Conservation (phyloP, 2,888 invertebrate species). For the Gandaritis pyraliata region DNA sequence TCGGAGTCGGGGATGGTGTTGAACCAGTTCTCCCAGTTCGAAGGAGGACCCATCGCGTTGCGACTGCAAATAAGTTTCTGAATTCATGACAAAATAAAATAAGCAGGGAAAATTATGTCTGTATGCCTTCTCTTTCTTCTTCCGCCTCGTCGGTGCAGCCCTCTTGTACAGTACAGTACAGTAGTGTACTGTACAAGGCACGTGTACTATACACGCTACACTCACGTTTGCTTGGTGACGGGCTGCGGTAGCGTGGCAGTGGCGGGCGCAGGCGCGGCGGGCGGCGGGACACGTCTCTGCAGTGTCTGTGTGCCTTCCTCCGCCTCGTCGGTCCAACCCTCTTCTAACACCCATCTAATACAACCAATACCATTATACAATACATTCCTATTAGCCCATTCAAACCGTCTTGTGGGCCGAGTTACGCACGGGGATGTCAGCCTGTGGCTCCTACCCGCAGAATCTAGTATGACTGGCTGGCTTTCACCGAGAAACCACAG, state of each 20-base stretch:
- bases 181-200: constrained; percentile 3
- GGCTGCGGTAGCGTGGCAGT: constrained; percentile 74
- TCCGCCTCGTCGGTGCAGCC: constrained; percentile 52
- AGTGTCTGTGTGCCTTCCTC: constrained; percentile 73
- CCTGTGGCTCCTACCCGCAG: too few relatives aligned
- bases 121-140: constrained; percentile 63
- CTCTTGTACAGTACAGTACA: constrained; percentile 31
- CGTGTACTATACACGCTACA: too few relatives aligned
- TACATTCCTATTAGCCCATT: too few relatives aligned
- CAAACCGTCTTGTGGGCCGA: too few relatives aligned
- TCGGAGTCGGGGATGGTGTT: constrained; percentile 86
- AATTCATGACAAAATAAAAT: too few relatives aligned
- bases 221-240: constrained; percentile 65
- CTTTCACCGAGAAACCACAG: too few relatives aligned
- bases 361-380: background rate
- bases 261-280: constrained; percentile 64
- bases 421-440: too few relatives aligned
- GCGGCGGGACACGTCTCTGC: constrained; percentile 70
- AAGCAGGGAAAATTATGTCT: constrained; percentile 50
- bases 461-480: too few relatives aligned
- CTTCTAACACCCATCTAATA: constrained; percentile 66
- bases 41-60: constrained; percentile 75
- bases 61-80: constrained; percentile 58
- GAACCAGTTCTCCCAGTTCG: constrained; percentile 85
- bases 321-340: constrained; percentile 53